Evolutionary conservation across 2,888 invertebrate species (phyloP).

Genomic region (Drosophila setosimentum): DNA sequence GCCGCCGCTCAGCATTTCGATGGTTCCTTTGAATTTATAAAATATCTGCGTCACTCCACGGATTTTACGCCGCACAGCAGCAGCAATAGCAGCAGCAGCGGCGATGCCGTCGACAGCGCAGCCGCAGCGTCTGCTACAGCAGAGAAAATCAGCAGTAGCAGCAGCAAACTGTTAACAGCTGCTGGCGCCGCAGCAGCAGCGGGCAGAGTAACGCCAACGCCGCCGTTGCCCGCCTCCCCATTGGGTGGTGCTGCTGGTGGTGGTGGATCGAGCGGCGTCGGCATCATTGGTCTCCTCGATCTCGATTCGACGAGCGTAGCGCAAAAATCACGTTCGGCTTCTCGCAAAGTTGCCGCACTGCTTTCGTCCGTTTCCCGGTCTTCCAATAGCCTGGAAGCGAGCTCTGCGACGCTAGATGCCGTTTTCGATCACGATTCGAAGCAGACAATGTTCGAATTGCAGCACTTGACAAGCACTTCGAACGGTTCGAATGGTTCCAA

Average conservation of each 20-base stretch:
- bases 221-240: slow-evolving; percentile 60
- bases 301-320: slow-evolving; percentile 82
- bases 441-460: slow-evolving; percentile 83
- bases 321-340: slow-evolving; percentile 83
- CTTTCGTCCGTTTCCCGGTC: slow-evolving; percentile 78
- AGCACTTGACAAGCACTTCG: slow-evolving; percentile 77
- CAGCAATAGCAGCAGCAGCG: slow-evolving; percentile 21
- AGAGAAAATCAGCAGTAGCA: neutral
- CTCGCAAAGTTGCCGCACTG: slow-evolving; percentile 79
- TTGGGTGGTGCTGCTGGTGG: slow-evolving; percentile 32
- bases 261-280: slow-evolving; percentile 36
- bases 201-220: slow-evolving; percentile 56
- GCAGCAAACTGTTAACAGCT: slow-evolving; percentile 33
- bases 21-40: slow-evolving; percentile 85
- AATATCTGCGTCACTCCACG: slow-evolving; percentile 84
- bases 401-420: slow-evolving; percentile 77
- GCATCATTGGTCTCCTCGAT: slow-evolving; percentile 77
- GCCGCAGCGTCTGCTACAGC: slow-evolving; percentile 10
- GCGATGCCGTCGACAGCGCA: slow-evolving; percentile 35
- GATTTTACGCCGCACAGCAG: slow-evolving; percentile 75
- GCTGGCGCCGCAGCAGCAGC: slow-evolving; percentile 4
- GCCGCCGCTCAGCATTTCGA: slow-evolving; percentile 81
- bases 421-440: slow-evolving; percentile 85
- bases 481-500: slow-evolving; percentile 78
- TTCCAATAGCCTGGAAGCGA: slow-evolving; percentile 78